Conservation (phyloP, 2,797 vertebrate genomes). For the Sciaenops ocellatus region DNA sequence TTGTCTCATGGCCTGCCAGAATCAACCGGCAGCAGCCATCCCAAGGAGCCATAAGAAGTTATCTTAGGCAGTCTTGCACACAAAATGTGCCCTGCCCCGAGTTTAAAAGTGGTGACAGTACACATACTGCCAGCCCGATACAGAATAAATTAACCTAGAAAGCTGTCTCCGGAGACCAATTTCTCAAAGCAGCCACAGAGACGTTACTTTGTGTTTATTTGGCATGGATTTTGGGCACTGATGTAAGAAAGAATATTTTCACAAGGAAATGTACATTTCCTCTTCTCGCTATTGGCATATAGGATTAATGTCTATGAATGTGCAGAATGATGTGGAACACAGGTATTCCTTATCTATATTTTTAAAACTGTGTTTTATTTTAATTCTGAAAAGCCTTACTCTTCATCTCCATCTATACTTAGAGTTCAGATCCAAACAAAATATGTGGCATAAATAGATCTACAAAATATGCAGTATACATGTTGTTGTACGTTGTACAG, state of each 20-base stretch:
- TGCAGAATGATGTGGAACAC: conserved; percentile 35
- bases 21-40: conserved; percentile 82
- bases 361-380: conserved; percentile 26
- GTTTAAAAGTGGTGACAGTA: conserved; percentile 80
- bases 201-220: conserved; percentile 78
- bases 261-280: conserved; percentile 83
- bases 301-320: conserved; percentile 50
- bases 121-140: conserved; percentile 66
- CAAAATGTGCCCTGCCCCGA: conserved; percentile 73
- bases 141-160: conserved; percentile 84
- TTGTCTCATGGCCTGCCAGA: conserved; percentile 83
- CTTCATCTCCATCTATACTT: not conserved
- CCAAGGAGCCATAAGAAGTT: conserved; percentile 82
- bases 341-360: conserved; percentile 31
- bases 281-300: conserved; percentile 51
- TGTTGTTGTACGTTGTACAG: not conserved
- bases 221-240: conserved; percentile 66
- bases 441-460: no score
- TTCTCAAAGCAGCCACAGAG: conserved; percentile 80
- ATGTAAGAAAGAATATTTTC: conserved; percentile 79
- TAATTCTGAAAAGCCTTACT: not conserved
- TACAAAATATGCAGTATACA: not conserved
- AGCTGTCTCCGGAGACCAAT: conserved; percentile 79
- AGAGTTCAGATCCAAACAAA: not conserved
- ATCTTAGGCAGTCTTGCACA: conserved; percentile 79